Evolutionary conservation across 1,140 invertebrate genomes (phyloP), one percentile per base, ranked within the genome.

Genomic region (Heliconius hermathena): DNA sequence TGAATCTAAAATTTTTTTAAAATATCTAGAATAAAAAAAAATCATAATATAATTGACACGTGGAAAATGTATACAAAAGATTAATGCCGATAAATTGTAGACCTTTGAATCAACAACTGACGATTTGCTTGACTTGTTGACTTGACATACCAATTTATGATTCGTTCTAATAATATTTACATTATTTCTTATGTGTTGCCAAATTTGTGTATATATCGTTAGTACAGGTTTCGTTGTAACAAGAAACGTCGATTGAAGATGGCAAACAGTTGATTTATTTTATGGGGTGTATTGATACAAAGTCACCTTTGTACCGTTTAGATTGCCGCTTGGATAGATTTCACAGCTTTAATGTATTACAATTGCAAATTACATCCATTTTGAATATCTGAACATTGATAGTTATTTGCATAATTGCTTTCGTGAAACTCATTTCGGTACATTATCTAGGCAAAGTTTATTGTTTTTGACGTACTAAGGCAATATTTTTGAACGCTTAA

Each of bases 131-230:
- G 60, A 29, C 60, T 66, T 18, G 26, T 66, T 66, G 9, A 66
- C 22, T 9, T 66, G 22, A 66, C 60, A 66, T 66, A 29, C 60
- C 60, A 66, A 66, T 29, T 66, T 66, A 60, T 1, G 22, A 29
- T 60, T n/a, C 3, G 0, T 36, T 38, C 38, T n/a, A 41, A 72
- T n/a, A 9, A 72, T 72, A 72, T 72, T 72, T 66, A 66, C 46
- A 76, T 73, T 54, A 46, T 78, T 57, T 18, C 52, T 41, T 29
- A 41, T 18, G 2, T 70, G 60, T 71, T 38, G 22, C 57, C 54
- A 20, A 74, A 38, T 57, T 41, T 79, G 60, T 79, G 71, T 71
- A 60, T 22, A 75, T 41, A 73, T 75, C 78, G 46, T 79, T 79
- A 75, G 73, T 71, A 54, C 4, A 75, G 71, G 46, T 26, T 71